These are phyloP conservation scores for Piaya cayana DNA, from an alignment of 2,113 vertebrate genomes.

Conservation along the genomic window DNA sequence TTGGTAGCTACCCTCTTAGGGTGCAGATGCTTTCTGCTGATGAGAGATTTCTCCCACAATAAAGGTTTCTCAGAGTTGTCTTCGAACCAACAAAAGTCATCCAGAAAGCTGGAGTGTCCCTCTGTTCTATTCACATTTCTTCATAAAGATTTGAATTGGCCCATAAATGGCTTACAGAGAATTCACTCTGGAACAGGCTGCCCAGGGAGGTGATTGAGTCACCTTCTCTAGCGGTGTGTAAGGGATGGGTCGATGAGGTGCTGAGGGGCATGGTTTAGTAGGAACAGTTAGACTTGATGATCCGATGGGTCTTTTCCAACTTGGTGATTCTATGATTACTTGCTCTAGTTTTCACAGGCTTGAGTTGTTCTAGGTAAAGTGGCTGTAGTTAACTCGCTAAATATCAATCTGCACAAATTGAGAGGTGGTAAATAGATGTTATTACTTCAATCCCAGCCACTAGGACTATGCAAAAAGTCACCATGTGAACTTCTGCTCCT, in stretches of 20 bases:
- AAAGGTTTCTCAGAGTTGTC: background rate
- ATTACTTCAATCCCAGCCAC: background rate
- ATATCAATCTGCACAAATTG: background rate
- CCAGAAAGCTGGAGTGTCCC: background rate
- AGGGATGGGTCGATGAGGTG: too few species aligned
- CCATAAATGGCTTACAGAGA: background rate
- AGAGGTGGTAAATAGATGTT: background rate
- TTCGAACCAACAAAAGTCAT: background rate
- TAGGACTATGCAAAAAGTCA: background rate
- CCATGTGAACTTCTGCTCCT: background rate
- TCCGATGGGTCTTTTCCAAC: too few species aligned
- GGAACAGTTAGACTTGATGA: too few species aligned
- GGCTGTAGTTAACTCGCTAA: background rate
- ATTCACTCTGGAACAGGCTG: too few species aligned
- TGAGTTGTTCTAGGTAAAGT: background rate
- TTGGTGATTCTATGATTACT: too few species aligned
- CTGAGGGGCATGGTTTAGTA: too few species aligned
- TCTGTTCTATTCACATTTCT: background rate
- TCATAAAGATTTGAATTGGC: background rate
- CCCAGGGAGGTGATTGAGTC: too few species aligned
- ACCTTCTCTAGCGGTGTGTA: too few species aligned
- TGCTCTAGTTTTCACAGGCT: background rate
- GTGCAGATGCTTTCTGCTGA: background rate
- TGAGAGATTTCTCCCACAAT: background rate
- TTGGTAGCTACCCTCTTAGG: background rate